Evolutionary conservation across 2,888 invertebrate species (phyloP), one percentile per base, ranked within the genome.

Genomic region (Scaptomyza polygonia): DNA sequence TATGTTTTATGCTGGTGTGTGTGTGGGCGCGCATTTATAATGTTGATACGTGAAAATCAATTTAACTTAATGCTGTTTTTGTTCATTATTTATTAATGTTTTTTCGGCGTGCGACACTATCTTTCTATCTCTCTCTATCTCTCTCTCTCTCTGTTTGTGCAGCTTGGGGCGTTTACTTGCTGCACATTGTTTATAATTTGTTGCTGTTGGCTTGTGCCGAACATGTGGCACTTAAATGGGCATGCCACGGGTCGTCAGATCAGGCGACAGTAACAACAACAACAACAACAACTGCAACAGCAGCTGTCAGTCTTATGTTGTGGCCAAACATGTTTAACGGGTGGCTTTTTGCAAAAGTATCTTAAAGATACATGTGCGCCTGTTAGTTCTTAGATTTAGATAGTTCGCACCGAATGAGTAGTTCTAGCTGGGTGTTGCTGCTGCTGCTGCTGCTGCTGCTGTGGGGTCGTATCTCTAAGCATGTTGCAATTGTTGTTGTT

Each of bases 211-310:
- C 76, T 64, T 77, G 77, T 77, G 75, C 77, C 77, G 48, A 62
- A 76, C 83, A 85, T 82, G 85, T 87, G 82, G 67, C 87, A 82
- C 85, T 86, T 72, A 84, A 72, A 81, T 83, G 79, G 56, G 67
- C 86, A 73, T 79, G 71, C 67, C 81, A 57, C 64, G 69, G 61
- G 74, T 55, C 61, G 40, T 32, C 72, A 47, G 66, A 57, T 49
- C 62, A 47, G 54, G 54, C 58, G 21, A 39, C 66, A 57, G 61
- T 57, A 79, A 59, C 59, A 64, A 44, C 78, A 44, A 27, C 55
- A 36, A 56, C 73, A 25, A 11, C 43, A n/a, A n/a, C 29, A 29
- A 32, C 49, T 25, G 49, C 72, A 57, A 32, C 47, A 61, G 72
- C 82, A 81, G 87, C 88, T 85, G 82, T 79, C 82, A 59, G 71